These are phyloP conservation scores for Microcebus lehilahytsara DNA, from an alignment of 2,113 vertebrate species.

Conservation along the genomic window DNA sequence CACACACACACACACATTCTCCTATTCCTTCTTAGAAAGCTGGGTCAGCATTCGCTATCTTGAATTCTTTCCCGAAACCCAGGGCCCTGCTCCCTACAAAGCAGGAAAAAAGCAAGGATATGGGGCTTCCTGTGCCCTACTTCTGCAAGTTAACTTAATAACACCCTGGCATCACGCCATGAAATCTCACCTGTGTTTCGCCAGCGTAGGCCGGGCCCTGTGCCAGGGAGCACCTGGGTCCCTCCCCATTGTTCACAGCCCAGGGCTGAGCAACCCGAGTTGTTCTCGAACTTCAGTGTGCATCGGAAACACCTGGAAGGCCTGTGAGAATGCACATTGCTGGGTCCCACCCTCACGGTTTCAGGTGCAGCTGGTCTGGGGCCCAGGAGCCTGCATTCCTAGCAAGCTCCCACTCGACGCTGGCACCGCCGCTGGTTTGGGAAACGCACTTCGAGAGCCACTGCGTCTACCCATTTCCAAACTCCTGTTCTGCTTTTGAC, in stretches of 20 bases:
- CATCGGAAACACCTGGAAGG: neutral
- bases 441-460: neutral
- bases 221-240: neutral
- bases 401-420: fast-evolving
- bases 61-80: neutral
- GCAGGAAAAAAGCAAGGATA: neutral
- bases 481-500: too few species aligned
- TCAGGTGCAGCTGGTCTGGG: neutral
- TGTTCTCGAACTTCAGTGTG: neutral
- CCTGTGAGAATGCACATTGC: neutral
- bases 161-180: neutral
- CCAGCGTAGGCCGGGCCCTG: neutral
- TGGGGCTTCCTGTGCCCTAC: neutral
- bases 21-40: neutral
- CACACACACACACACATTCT: fast-evolving
- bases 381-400: neutral
- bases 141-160: too few species aligned
- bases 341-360: too few species aligned
- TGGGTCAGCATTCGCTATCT: neutral
- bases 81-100: neutral
- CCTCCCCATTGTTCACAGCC: neutral
- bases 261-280: neutral
- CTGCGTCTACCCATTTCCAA: fast-evolving
- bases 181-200: neutral
- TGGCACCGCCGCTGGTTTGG: fast-evolving